Percentiles rank a stretch among this genome's conserved stretches.
Evolutionary conservation across 1,140 invertebrate species (phyloP).

Genomic region (Eupristina koningsbergeri): DNA sequence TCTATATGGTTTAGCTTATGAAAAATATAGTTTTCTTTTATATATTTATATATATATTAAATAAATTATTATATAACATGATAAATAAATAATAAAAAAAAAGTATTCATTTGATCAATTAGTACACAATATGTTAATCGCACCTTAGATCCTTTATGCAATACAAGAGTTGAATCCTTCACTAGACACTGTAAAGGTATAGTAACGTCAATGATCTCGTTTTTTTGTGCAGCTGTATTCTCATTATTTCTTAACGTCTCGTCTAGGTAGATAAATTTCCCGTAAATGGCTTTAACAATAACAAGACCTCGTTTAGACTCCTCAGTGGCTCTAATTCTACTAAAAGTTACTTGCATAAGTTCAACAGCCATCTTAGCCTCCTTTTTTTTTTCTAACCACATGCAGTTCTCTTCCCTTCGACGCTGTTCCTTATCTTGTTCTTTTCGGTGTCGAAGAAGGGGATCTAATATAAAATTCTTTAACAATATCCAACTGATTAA

Average conservation of each 20-base stretch:
- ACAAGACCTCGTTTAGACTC: slow-evolving; percentile 86
- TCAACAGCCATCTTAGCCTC: slow-evolving; percentile 90
- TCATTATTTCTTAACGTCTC: slow-evolving; percentile 57
- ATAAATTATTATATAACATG: too few relatives aligned
- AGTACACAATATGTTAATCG: slow-evolving; percentile 33
- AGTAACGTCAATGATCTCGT: slow-evolving; percentile 91
- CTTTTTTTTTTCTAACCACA: slow-evolving; percentile 83
- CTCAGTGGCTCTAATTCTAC: slow-evolving; percentile 83
- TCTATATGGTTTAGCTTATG: too few relatives aligned
- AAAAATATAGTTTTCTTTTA: too few relatives aligned
- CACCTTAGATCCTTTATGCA: slow-evolving; percentile 92
- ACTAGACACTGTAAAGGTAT: slow-evolving; percentile 94
- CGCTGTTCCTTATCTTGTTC: slow-evolving; percentile 84
- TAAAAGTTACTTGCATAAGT: slow-evolving; percentile 89
- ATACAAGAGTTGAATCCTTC: slow-evolving; percentile 88
- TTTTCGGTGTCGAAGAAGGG: slow-evolving; percentile 84
- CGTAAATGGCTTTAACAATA: slow-evolving; percentile 90
- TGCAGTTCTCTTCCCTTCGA: slow-evolving; percentile 81
- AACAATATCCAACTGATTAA: slow-evolving; percentile 85
- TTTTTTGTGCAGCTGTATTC: slow-evolving; percentile 60
- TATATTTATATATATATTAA: too few relatives aligned
- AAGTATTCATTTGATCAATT: too few relatives aligned
- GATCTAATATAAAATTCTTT: slow-evolving; percentile 91
- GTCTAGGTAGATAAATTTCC: slow-evolving; percentile 75
- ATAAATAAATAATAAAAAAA: too few relatives aligned